These are phyloP conservation scores for Glyptemys insculpta DNA, from an alignment of 2,797 vertebrate species.

Conservation along the genomic window DNA sequence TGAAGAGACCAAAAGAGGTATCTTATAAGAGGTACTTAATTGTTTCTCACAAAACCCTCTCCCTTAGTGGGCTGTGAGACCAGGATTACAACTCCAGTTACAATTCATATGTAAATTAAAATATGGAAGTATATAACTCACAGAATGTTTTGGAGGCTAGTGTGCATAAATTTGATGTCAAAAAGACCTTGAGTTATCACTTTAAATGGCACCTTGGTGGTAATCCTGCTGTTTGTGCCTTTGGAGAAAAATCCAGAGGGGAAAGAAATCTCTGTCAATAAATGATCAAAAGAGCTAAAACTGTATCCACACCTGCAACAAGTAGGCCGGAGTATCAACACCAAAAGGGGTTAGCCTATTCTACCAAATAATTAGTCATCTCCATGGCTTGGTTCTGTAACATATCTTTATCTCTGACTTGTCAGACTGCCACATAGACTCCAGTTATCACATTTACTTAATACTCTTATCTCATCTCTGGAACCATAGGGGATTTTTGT, in stretches of 20 bases:
- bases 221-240: neutral
- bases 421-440: rapidly evolving
- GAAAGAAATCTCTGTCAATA: neutral
- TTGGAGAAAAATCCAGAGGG: neutral
- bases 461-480: neutral
- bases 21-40: no score
- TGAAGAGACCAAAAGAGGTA: no score
- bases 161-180: neutral
- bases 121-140: neutral
- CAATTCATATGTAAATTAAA: neutral
- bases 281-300: neutral
- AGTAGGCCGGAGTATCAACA: neutral
- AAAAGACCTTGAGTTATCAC: neutral
- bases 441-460: neutral
- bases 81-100: neutral
- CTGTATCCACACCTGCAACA: neutral
- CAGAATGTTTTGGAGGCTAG: neutral
- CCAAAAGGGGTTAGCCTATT: neutral
- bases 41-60: no score
- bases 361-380: neutral
- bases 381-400: neutral
- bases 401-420: neutral
- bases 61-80: no score
- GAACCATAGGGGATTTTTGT: neutral
- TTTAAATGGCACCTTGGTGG: neutral